phyloP scores from a whole-genome alignment of 2,888 invertebrate species.

The Rhorus exstirpatorius region DNA sequence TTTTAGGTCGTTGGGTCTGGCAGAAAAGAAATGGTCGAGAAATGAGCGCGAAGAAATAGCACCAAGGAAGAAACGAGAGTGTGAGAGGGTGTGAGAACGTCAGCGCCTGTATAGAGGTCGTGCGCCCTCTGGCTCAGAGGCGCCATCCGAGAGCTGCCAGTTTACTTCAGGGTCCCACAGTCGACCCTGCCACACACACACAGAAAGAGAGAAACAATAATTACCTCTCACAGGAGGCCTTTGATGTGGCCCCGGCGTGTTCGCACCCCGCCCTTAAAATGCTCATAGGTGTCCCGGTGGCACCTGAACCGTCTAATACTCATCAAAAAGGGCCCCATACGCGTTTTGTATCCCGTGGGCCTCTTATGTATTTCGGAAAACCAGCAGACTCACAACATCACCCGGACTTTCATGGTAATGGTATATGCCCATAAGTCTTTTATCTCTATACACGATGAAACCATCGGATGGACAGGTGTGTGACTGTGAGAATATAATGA shows the following conservation, averaged over 20 bases:
- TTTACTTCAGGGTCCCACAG: conserved; percentile 75
- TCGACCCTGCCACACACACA: conserved; percentile 54
- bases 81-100: conserved; percentile 79
- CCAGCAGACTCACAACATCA: conserved; percentile 35
- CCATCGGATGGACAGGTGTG: conserved; percentile 46
- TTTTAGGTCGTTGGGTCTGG: too few relatives aligned
- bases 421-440: not conserved
- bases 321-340: conserved; percentile 64
- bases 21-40: not conserved
- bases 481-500: conserved; percentile 13
- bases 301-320: conserved; percentile 64
- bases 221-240: conserved; percentile 81
- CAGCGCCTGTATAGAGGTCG: conserved; percentile 76
- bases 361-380: not conserved
- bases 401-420: conserved; percentile 43
- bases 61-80: conserved; percentile 32
- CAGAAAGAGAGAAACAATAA: conserved; percentile 84
- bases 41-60: conserved; percentile 10
- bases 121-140: conserved; percentile 73
- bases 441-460: conserved; percentile 4
- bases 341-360: conserved; percentile 40
- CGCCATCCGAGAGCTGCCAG: conserved; percentile 78
- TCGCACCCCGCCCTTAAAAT: conserved; percentile 82
- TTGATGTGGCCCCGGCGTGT: conserved; percentile 83
- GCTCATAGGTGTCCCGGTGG: conserved; percentile 79